A percentile compares a stretch with the other conserved stretches of the same genome.
These are phyloP conservation scores for Equus quagga DNA, from an alignment of 2,113 vertebrate species.

Conservation along the genomic window DNA sequence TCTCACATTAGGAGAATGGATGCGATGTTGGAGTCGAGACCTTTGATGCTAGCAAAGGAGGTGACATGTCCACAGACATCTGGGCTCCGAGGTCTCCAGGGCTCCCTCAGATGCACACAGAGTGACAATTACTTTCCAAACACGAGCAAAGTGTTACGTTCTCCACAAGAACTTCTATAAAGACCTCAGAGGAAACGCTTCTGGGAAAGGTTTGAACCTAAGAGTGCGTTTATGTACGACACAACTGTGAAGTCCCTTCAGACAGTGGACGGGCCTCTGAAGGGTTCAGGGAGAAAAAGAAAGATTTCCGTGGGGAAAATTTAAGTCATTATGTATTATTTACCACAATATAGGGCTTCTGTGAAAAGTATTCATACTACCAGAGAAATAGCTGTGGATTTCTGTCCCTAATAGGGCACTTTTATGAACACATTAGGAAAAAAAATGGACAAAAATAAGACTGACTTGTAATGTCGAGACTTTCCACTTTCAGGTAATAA, in stretches of 20 bases:
- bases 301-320: neutral
- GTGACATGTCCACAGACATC: conserved; percentile 77
- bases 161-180: conserved; percentile 24
- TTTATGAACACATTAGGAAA: neutral
- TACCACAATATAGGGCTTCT: neutral
- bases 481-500: neutral
- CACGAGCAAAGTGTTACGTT: conserved; percentile 62
- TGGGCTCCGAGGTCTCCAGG: conserved; percentile 62
- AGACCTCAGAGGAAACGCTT: conserved; percentile 64
- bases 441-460: neutral
- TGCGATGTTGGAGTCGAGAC: neutral
- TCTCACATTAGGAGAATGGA: conserved; percentile 2
- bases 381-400: neutral
- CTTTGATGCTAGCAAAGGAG: conserved; percentile 75
- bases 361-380: neutral
- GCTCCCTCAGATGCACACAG: conserved; percentile 46
- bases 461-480: neutral
- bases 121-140: conserved; percentile 76
- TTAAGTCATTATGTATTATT: neutral
- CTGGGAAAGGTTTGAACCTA: neutral
- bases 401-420: no score
- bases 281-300: fast-evolving
- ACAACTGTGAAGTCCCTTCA: fast-evolving
- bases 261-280: fast-evolving
- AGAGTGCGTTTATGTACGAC: fast-evolving